A percentile compares a stretch with the other conserved stretches of the same genome.
Conservation (phyloP, 2,888 invertebrate genomes). For the Liopterus haemorrhoidalis region DNA sequence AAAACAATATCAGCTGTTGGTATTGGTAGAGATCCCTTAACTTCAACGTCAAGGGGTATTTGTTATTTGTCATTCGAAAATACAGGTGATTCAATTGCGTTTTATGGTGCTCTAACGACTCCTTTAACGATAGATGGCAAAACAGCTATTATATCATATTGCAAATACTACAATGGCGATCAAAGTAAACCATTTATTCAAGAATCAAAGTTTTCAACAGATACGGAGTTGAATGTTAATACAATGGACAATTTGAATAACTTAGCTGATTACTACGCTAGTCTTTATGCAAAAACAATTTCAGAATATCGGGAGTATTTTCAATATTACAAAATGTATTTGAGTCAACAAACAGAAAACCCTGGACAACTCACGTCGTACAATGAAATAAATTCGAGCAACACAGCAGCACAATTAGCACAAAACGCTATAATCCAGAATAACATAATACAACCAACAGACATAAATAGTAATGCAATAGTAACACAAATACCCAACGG, state of each 20-base stretch:
- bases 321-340: conserved; percentile 69
- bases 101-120: conserved; percentile 63
- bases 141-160: conserved; percentile 52
- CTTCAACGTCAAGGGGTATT: conserved; percentile 75
- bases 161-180: conserved; percentile 51
- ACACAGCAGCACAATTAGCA: conserved; percentile 84
- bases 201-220: conserved; percentile 42
- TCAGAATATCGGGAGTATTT: conserved; percentile 65
- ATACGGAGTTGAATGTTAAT: conserved; percentile 46
- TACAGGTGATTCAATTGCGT: conserved; percentile 74
- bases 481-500: conserved; percentile 53
- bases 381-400: conserved; percentile 67
- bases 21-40: conserved; percentile 76
- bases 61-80: conserved; percentile 77
- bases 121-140: conserved; percentile 51
- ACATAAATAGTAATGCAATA: conserved; percentile 40
- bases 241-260: conserved; percentile 64
- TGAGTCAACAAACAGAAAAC: conserved; percentile 57
- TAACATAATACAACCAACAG: conserved; percentile 45
- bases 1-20: conserved; percentile 79
- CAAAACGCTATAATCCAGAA: conserved; percentile 74
- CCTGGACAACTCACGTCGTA: conserved; percentile 50
- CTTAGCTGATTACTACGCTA: conserved; percentile 70
- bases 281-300: conserved; percentile 65
- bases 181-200: conserved; percentile 45